Evolutionary conservation across 1,140 invertebrate genomes (phyloP).

Genomic region (Lanistes nyassanus): DNA sequence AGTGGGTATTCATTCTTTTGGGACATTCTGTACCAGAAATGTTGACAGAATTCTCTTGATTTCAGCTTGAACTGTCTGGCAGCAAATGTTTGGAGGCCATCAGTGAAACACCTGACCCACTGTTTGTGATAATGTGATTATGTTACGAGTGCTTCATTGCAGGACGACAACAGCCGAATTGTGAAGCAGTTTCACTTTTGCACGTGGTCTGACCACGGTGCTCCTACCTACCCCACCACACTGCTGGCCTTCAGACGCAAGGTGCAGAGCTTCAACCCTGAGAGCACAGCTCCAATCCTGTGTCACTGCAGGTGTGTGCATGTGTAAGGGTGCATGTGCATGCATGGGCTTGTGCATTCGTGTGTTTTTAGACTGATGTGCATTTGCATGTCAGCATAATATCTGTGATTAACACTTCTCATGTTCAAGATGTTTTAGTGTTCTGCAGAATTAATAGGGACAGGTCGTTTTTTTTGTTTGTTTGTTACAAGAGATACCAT

Average conservation of each 20-base stretch:
- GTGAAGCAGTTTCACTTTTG: constrained; percentile 76
- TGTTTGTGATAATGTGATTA: too few species aligned
- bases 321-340: background rate
- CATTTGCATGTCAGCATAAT: background rate
- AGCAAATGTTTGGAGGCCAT: too few species aligned
- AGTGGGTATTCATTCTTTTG: too few species aligned
- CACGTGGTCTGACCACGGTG: constrained; percentile 77
- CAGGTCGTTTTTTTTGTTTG: too few species aligned
- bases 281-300: constrained; percentile 56
- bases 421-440: too few species aligned
- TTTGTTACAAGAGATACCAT: too few species aligned
- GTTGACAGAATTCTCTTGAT: too few species aligned
- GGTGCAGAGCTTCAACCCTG: constrained; percentile 56
- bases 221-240: constrained; percentile 73
- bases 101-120: too few species aligned
- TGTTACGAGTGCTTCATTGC: constrained; percentile 15
- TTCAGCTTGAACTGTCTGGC: too few species aligned
- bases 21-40: too few species aligned
- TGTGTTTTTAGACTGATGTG: background rate
- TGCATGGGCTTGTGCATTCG: background rate
- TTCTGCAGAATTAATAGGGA: too few species aligned
- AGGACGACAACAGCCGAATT: constrained; percentile 67
- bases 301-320: constrained; percentile 61
- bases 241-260: constrained; percentile 74
- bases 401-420: too few species aligned